A percentile compares a stretch with the other conserved stretches of the same genome.
Evolutionary conservation across 2,797 vertebrate species (phyloP).

Genomic region (Staurois parvus): DNA sequence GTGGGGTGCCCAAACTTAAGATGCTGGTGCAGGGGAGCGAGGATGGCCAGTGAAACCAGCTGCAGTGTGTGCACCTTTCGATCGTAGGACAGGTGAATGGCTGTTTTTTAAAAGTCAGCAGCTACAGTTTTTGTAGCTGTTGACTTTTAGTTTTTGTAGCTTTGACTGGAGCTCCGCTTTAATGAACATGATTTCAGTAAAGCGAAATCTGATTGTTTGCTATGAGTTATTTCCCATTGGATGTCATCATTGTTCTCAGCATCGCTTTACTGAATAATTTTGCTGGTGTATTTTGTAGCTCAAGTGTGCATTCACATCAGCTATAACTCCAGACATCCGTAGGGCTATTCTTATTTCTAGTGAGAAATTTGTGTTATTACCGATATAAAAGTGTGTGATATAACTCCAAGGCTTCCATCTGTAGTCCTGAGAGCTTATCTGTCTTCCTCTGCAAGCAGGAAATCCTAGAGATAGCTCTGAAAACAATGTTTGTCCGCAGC

Average conservation of each 20-base stretch:
- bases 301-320: neutral
- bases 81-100: too few relatives aligned
- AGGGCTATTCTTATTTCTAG: conserved; percentile 12
- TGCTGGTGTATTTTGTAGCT: neutral
- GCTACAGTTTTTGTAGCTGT: too few relatives aligned
- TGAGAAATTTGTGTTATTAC: conserved; percentile 38
- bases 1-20: too few relatives aligned
- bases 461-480: conserved; percentile 60
- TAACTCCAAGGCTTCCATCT: conserved; percentile 34
- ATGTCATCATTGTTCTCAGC: neutral
- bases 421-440: conserved; percentile 54
- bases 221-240: neutral
- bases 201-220: neutral
- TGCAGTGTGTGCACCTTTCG: too few relatives aligned
- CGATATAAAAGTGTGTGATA: conserved; percentile 36
- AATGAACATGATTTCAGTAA: neutral
- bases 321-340: neutral
- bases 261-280: neutral
- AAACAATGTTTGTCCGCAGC: conserved; percentile 57
- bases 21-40: too few relatives aligned
- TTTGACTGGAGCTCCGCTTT: too few relatives aligned
- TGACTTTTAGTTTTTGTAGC: too few relatives aligned
- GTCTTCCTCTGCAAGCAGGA: conserved; percentile 59
- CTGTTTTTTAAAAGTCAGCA: too few relatives aligned
- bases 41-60: too few relatives aligned